These are phyloP conservation scores for Torymus tubicola DNA, from an alignment of 2,888 invertebrate species.

Conservation along the genomic window DNA sequence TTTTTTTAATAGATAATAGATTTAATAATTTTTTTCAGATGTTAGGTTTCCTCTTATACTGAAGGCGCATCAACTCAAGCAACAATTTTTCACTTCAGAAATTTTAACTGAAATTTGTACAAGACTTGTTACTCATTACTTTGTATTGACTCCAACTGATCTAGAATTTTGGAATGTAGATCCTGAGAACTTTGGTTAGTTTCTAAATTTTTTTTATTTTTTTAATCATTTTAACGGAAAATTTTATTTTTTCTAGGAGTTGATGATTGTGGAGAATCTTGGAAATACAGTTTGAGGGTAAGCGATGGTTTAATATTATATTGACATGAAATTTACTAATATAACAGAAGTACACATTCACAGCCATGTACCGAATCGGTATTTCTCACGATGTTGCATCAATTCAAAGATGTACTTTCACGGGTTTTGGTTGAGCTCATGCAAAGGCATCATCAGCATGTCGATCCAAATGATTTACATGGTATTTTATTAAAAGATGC, in stretches of 20 bases:
- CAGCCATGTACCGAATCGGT: conserved; percentile 93
- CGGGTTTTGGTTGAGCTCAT: conserved; percentile 87
- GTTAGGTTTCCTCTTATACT: conserved; percentile 74
- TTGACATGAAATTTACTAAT: conserved; percentile 51
- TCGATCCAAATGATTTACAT: conserved; percentile 84
- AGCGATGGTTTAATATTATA: neutral
- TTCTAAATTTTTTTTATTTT: conserved; percentile 9
- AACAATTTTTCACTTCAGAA: conserved; percentile 86
- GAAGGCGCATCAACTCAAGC: conserved; percentile 84
- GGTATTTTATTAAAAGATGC: conserved; percentile 93
- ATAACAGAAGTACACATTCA: conserved; percentile 63
- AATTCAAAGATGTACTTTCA: conserved; percentile 84
- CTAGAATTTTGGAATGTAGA: conserved; percentile 92
- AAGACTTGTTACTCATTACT: conserved; percentile 91
- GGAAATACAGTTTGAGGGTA: conserved; percentile 90
- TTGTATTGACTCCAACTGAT: conserved; percentile 89
- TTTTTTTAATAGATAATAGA: neutral
- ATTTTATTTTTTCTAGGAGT: conserved; percentile 72
- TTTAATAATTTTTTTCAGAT: conserved; percentile 63
- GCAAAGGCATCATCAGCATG: conserved; percentile 81
- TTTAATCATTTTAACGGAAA: conserved; percentile 3
- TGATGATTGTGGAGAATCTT: conserved; percentile 93
- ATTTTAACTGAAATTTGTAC: conserved; percentile 89
- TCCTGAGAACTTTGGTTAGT: conserved; percentile 89
- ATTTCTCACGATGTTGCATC: conserved; percentile 89